Evolutionary conservation across 2,888 invertebrate genomes (phyloP), one percentile per base, ranked within the genome.

Genomic region (Agrotis segetum): DNA sequence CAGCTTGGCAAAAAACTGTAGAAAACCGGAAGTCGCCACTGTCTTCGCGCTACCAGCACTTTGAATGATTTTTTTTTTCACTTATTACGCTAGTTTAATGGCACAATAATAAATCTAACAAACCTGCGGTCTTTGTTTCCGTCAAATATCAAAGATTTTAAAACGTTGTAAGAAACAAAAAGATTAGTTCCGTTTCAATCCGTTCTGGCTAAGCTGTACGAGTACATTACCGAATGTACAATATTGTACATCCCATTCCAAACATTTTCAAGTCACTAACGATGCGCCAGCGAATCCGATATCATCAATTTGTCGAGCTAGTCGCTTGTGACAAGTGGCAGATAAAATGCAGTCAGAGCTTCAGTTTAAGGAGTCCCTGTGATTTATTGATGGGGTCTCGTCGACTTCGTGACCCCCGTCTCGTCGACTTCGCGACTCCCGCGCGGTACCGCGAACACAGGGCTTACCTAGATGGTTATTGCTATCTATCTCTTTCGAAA

Each of bases 321-420:
- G 84, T 86, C 85, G 87, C 67, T 82, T 83, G 85, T 87, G 90
- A 89, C 91, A 89, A 91, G 88, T 89, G 92, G 90, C 88, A 89
- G 92, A 92, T 92, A 92, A 91, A 92, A 92, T 92, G 92, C 92
- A 92, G 91, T 80, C 67, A 70, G n/a, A 44, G 66, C 52, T 47
- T 40, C 77, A 82, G 86, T 88, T 86, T 82, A 85, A 85, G 86
- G 85, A 85, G 82, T 85, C 77, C 72, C 81, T 84, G 90, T 92
- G 92, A 93, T 92, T 92, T 92, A 92, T 92, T 90, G 89, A 89
- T 83, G 85, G 84, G 83, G 66, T 84, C 77, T 79, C 74, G 66
- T 46, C 46, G 73, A 65, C 71, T 55, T 46, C 49, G 67, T 61
- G 72, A 74, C 69, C 63, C 68, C 58, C 67, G 55, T 84, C 77